Base-by-base conservation (phyloP, 2,113 vertebrate species). In the Aphyosemion australe region DNA sequence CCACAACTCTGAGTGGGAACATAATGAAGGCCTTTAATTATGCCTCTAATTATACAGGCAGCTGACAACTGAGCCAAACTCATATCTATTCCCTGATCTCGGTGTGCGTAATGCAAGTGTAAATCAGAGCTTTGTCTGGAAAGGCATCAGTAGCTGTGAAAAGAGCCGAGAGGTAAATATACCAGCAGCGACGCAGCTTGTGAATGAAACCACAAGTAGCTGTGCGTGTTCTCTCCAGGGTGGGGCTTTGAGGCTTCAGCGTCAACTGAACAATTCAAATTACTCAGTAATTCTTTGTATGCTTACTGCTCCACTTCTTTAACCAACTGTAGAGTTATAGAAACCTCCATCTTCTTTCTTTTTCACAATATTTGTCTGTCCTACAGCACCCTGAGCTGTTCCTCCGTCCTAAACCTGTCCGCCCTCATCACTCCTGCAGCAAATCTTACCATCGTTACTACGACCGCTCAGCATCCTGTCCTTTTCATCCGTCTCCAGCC, bases 11-110 rank as follows among this genome's bases (percentile, higher is more conserved):
- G 70, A 85, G 80, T 61, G 70, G 66, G 65, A 83, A 70, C 65
- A 72, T 85, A 86, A 87, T 74, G 76, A 76, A 89, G 76, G 77
- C 83, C 80, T 88, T 87, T 88, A 87, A 90, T 88, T 88, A 88
- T 62, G 59, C 58, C 68, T 67, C 70, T 88, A 89, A 90, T 88
- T 89, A 87, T 63, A 84, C 80, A 69, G 61, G 68, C 82, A 75
- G 79, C 72, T 73, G 76, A 87, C 74, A 68, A 81, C 55, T 52
- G 69, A 87, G 80, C 70, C 34, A n/a, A 77, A 79, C 52, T 58
- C 62, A 69, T 74, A 65, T 84, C 65, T 58, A 71, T 86, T 84
- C 66, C 72, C 64, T 60, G 39, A 76, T 69, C 72, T 80, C 31
- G 16, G 6, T 0, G 18, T 69, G 69, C 51, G 26, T 63, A 67